Conservation (phyloP, 2,888 invertebrate species). For the Scaptomyza parva region DNA sequence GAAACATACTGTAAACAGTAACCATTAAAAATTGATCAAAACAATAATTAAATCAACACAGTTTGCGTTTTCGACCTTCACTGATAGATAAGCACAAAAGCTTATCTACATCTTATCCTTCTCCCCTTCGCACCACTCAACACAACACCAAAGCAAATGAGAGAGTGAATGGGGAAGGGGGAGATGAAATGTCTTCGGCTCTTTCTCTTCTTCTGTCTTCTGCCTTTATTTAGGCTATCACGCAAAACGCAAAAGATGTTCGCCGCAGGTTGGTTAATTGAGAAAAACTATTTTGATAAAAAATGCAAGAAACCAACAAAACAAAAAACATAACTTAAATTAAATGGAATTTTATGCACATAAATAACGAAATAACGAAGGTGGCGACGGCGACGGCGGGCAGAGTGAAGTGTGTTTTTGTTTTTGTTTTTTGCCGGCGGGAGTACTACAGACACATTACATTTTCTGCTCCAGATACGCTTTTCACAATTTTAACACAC, state of each 20-base stretch:
- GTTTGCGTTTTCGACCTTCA: constrained; percentile 15
- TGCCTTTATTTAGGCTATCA: constrained; percentile 14
- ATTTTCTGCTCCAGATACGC: constrained; percentile 79
- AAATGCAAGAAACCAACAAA: neutral
- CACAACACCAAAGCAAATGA: too few relatives aligned
- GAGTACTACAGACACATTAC: constrained; percentile 61
- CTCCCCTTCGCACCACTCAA: too few relatives aligned
- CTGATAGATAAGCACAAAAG: constrained; percentile 13
- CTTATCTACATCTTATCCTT: constrained; percentile 33
- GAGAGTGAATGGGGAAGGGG: too few relatives aligned
- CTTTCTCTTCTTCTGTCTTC: too few relatives aligned
- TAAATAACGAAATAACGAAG: constrained; percentile 44
- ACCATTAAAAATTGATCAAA: constrained; percentile 7
- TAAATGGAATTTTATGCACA: constrained; percentile 48
- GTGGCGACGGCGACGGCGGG: neutral
- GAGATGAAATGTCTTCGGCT: too few relatives aligned
- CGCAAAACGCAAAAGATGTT: constrained; percentile 26
- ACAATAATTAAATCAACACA: neutral
- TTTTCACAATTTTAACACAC: constrained; percentile 75
- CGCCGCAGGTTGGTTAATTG: constrained; percentile 42
- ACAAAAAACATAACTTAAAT: constrained; percentile 5
- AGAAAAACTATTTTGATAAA: constrained; percentile 20
- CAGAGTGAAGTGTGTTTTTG: constrained; percentile 7
- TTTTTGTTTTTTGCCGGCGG: constrained; percentile 11
- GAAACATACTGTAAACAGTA: neutral